Percentiles rank a stretch among this genome's conserved stretches.
Conservation (phyloP, 2,888 invertebrate species). For the Agrenia bidenticulata region DNA sequence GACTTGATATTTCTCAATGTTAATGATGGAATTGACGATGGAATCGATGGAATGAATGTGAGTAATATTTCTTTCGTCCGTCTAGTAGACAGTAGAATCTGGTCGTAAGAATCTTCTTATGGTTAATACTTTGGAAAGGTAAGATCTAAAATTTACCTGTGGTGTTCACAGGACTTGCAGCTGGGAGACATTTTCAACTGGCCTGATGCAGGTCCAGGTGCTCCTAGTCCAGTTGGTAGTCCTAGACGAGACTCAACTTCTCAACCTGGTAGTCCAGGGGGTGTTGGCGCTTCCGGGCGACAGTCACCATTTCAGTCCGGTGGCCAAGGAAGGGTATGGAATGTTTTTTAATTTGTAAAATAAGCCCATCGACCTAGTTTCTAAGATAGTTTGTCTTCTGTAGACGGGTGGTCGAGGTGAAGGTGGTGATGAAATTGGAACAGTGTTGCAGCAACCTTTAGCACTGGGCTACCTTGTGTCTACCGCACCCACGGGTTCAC, state of each 20-base stretch:
- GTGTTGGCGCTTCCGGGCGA: constrained; percentile 59
- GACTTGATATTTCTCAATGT: constrained; percentile 67
- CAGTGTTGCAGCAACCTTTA: constrained; percentile 93
- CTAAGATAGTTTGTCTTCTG: constrained; percentile 3
- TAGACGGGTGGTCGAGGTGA: constrained; percentile 49
- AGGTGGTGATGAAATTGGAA: constrained; percentile 67
- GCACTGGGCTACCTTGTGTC: constrained; percentile 97
- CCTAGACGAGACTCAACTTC: constrained; percentile 55
- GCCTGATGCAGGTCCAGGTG: constrained; percentile 55
- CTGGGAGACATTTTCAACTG: constrained; percentile 51
- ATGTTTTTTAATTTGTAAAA: constrained; percentile 1
- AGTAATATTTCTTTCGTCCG: too few relatives aligned
- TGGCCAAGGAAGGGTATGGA: constrained; percentile 60
- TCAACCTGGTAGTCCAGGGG: constrained; percentile 60
- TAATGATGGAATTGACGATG: constrained; percentile 63
- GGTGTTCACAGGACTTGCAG: constrained; percentile 46
- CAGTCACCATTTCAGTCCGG: constrained; percentile 62
- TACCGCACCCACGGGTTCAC: constrained; percentile 87
- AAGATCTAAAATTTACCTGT: too few relatives aligned
- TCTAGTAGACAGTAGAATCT: not conserved
- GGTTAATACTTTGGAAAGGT: too few relatives aligned
- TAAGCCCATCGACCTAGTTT: not conserved
- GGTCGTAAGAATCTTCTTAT: not conserved
- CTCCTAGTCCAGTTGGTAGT: constrained; percentile 60
- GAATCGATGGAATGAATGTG: constrained; percentile 65